Evolutionary conservation across 2,113 vertebrate genomes (phyloP), one percentile per base, ranked within the genome.

Genomic region (Gambusia affinis): DNA sequence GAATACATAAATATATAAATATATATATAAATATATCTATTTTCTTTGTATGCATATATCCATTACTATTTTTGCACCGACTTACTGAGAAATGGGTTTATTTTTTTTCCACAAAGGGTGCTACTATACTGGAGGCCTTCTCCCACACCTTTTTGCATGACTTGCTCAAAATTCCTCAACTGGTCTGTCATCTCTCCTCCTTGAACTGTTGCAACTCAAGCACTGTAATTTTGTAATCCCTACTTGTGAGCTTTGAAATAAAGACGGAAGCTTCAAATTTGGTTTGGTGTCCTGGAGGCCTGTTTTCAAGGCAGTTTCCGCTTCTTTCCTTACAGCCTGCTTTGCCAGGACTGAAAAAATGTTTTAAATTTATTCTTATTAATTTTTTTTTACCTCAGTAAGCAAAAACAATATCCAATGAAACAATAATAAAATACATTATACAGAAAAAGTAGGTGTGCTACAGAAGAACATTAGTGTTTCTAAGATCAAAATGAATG

Each of bases 71-170:
- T 94, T 94, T 94, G 93, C 93, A 94, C 94, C 93, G 92, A 93
- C 87, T 86, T 90, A 89, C 17, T 85, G 92, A 93, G 88, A 91
- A 86, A 92, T 90, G 88, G 89, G 93, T 93, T 94, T 90, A 92
- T 93, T 95, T 94, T 94, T 67, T 94, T 89, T 92, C 90, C 92
- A 94, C 94, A 94, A 94, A 93, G 93, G 93, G 93, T 95, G 92
- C 94, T 95, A 94, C 90, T 93, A 94, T 90, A 93, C 93, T 77
- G 93, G 93, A 92, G 85, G 94, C 95, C 95, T 96, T 95, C 94
- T 96, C 95, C 95, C 94, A 92, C 95, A 91, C 92, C 89, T 93
- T 94, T 89, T 94, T 92, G 94, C 94, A 95, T 96, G 95, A 95
- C 94, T 93, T 92, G 94, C 95, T 96, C 94, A 85, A 84, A 83